Evolutionary conservation across 2,797 vertebrate genomes (phyloP).

Genomic region (Eupleurogrammus muticus): DNA sequence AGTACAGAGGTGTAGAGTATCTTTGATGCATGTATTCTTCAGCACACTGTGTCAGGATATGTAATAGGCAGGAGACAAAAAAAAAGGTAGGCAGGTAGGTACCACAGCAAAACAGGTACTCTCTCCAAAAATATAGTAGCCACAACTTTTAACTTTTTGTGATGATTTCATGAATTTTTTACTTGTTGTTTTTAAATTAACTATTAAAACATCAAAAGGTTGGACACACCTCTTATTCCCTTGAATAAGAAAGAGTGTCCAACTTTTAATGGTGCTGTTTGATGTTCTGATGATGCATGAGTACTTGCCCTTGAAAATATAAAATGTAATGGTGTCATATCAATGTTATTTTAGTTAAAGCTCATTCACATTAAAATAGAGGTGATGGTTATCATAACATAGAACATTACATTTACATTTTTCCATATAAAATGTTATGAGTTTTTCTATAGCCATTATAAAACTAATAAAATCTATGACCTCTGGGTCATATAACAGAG

Average conservation of each 20-base stretch:
- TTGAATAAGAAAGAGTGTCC: too few relatives aligned
- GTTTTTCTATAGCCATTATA: constrained; percentile 1
- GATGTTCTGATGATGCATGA: background rate
- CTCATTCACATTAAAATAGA: too few relatives aligned
- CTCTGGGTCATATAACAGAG: background rate
- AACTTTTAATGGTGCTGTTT: background rate
- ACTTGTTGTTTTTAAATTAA: background rate
- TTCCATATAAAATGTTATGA: constrained; percentile 6
- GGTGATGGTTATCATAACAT: background rate
- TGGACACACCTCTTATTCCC: background rate
- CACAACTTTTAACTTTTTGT: background rate
- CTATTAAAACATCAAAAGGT: too few relatives aligned
- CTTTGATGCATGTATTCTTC: background rate
- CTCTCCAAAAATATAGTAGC: background rate
- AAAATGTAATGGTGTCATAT: background rate
- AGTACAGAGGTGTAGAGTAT: constrained; percentile 4
- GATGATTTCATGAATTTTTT: background rate
- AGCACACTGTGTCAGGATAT: background rate
- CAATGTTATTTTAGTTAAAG: background rate
- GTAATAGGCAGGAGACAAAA: background rate
- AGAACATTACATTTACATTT: background rate
- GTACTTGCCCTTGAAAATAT: background rate
- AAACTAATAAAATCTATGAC: constrained; percentile 1
- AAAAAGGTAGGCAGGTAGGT: background rate
- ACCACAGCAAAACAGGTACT: too few relatives aligned